Evolutionary conservation across 2,888 invertebrate species (phyloP), one percentile per base, ranked within the genome.

Genomic region (Trissoscelio sp.): DNA sequence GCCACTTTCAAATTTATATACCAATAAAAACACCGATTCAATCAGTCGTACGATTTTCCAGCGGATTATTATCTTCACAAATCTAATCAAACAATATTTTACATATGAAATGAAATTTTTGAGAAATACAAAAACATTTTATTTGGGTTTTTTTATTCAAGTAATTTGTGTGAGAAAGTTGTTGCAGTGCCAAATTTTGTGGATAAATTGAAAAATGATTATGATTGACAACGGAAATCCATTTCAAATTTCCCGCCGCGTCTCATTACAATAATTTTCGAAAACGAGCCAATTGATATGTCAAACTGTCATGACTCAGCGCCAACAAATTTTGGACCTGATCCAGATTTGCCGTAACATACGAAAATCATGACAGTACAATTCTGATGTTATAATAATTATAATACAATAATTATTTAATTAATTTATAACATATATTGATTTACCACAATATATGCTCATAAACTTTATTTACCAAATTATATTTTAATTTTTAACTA

Each of bases 1-100:
- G 79, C 66, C 73, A 69, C 79, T 77, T 79, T 77, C 77, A 78
- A 82, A 79, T 82, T 82, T 73, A 77, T 82, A 77, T 64, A 64
- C 72, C 75, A 79, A 79, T 82, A 73, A 73, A 82, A 78, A 64
- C 57, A 55, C 22, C 37, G 70, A 74, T 82, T 81, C 66, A 51
- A 64, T 62, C 51, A 62, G 42, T 58, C 7, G 3, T 60, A 48
- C 60, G 6, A 28, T 51, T 70, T 58, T 20, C 37, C 24, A 11
- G 34, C n/a, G n/a, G n/a, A n/a, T n/a, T n/a, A n/a, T n/a, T n/a
- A n/a, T n/a, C 20, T n/a, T n/a, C n/a, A n/a, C n/a, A n/a, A n/a
- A n/a, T n/a, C n/a, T n/a, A n/a, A n/a, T n/a, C n/a, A n/a, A n/a
- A n/a, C n/a, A n/a, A n/a, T n/a, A n/a, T n/a, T n/a, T n/a, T n/a